Evolutionary conservation across 2,888 invertebrate genomes (phyloP).

Genomic region (Pteria penguin): DNA sequence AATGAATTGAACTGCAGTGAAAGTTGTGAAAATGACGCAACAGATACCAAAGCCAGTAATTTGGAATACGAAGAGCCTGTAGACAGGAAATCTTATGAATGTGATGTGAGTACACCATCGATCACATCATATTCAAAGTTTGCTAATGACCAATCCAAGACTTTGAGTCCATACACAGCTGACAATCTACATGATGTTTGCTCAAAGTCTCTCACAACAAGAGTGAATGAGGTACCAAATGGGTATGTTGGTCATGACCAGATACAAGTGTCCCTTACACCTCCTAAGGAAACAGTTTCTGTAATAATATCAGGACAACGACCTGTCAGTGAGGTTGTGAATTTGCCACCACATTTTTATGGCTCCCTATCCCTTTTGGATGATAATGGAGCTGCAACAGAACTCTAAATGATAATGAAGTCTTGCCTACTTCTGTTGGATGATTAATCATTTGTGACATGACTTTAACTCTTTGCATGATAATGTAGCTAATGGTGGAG

Average conservation of each 20-base stretch:
- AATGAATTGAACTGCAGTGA: background rate
- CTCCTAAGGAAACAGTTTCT: background rate
- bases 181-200: background rate
- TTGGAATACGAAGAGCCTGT: background rate
- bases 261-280: background rate
- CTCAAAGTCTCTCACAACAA: background rate
- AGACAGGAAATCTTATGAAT: background rate
- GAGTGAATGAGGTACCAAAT: background rate
- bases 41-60: background rate
- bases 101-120: background rate
- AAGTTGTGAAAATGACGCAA: background rate
- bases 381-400: slow-evolving; percentile 32
- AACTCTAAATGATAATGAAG: no score
- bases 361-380: slow-evolving; percentile 49
- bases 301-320: slow-evolving; percentile 9
- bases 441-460: no score
- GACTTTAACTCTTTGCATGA: no score
- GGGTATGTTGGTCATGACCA: background rate
- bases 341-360: slow-evolving; percentile 58
- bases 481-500: no score
- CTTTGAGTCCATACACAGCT: background rate
- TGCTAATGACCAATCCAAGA: background rate
- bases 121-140: background rate
- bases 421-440: no score
- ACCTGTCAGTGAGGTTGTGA: slow-evolving; percentile 50